Percentiles rank a stretch among this genome's conserved stretches.
phyloP scores from a whole-genome alignment of 2,888 invertebrate species.

The Melieria picta region DNA sequence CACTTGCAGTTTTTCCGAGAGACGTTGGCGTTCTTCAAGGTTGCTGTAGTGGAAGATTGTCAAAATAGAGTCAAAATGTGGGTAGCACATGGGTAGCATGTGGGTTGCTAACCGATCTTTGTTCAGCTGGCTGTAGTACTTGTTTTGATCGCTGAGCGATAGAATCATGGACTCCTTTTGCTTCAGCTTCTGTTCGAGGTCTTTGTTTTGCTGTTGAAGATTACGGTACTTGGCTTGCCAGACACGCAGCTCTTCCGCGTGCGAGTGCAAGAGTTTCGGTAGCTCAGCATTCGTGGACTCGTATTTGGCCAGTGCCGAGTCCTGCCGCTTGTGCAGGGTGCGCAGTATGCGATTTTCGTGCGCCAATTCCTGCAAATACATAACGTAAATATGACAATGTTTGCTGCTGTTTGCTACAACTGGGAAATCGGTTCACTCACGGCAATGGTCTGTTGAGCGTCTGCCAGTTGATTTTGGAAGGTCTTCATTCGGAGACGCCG shows the following conservation, averaged over 20 bases:
- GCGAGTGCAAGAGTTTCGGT: constrained; percentile 77
- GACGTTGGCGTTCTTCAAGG: constrained; percentile 78
- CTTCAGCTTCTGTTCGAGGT: constrained; percentile 73
- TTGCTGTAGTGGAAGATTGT: constrained; percentile 65
- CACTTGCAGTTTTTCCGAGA: constrained; percentile 73
- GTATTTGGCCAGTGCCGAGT: constrained; percentile 78
- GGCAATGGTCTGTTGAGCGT: constrained; percentile 81
- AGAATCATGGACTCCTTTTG: constrained; percentile 76
- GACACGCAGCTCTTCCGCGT: constrained; percentile 80
- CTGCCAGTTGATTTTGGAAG: constrained; percentile 81
- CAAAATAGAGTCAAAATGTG: neutral
- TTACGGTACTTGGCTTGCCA: constrained; percentile 77
- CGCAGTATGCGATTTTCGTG: constrained; percentile 81
- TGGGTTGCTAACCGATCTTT: constrained; percentile 71
- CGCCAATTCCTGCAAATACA: constrained; percentile 69
- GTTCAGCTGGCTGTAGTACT: constrained; percentile 75
- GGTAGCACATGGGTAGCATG: too few species aligned
- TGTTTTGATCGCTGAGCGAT: constrained; percentile 75
- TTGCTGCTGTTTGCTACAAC: neutral
- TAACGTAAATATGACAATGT: neutral
- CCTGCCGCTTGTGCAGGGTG: constrained; percentile 82
- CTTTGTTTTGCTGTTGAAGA: constrained; percentile 73
- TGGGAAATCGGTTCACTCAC: constrained; percentile 65
- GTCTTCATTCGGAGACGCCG: constrained; percentile 80
- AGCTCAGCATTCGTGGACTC: constrained; percentile 83